phyloP scores from a whole-genome alignment of 1,140 invertebrate species.

The Diorhabda elongata region DNA sequence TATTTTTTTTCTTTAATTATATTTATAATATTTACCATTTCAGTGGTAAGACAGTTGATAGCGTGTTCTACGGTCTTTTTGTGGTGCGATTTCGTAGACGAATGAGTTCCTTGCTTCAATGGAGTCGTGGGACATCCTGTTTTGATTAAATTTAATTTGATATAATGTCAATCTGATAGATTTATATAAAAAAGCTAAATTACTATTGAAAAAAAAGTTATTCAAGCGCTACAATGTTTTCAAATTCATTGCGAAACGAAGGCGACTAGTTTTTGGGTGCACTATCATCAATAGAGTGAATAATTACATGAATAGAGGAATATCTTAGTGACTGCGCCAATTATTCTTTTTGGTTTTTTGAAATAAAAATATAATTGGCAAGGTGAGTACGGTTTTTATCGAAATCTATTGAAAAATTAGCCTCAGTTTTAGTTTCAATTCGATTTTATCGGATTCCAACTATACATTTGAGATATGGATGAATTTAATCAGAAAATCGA shows the following conservation, averaged over 20 bases:
- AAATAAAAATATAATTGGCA: too few relatives aligned
- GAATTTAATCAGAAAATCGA: too few relatives aligned
- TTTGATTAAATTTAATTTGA: not conserved
- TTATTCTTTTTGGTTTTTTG: too few relatives aligned
- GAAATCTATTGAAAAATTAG: too few relatives aligned
- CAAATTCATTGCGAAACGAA: not conserved
- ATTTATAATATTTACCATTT: slow-evolving; percentile 58
- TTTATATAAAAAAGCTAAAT: slow-evolving; percentile 2
- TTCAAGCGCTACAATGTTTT: not conserved
- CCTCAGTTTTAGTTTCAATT: too few relatives aligned
- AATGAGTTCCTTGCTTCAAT: slow-evolving; percentile 43
- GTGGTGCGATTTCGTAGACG: slow-evolving; percentile 44
- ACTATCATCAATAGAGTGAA: too few relatives aligned
- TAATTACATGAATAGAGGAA: too few relatives aligned
- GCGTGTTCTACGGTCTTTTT: slow-evolving; percentile 63
- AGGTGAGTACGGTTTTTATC: too few relatives aligned
- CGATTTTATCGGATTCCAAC: too few relatives aligned
- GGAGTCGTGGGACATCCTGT: slow-evolving; percentile 57
- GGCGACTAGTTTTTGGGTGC: not conserved
- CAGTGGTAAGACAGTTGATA: slow-evolving; percentile 71
- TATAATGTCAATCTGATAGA: not conserved
- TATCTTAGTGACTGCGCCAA: too few relatives aligned
- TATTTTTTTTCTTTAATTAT: not conserved
- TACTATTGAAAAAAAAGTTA: not conserved
- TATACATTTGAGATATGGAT: too few relatives aligned